phyloP scores from a whole-genome alignment of 1,140 invertebrate species.

The Stenopsyche tienmushanensis region DNA sequence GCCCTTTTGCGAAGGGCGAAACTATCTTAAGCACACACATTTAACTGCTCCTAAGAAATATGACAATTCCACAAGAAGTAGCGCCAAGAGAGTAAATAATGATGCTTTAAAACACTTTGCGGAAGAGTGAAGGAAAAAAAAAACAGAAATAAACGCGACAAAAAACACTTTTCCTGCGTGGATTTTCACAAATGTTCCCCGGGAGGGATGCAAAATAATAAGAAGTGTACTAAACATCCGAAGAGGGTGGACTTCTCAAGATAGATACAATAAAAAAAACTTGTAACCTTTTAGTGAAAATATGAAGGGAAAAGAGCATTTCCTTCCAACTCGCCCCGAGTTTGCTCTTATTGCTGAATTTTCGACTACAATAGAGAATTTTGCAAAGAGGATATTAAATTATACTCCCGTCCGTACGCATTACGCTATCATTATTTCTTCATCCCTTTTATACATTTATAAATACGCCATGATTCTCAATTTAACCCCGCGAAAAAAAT shows the following conservation, averaged over 20 bases:
- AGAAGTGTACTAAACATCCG: slow-evolving; percentile 21
- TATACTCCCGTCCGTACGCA: background rate
- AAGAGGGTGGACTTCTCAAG: background rate
- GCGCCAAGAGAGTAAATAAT: slow-evolving; percentile 5
- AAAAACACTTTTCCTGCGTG: background rate
- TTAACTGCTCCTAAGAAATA: too few relatives aligned
- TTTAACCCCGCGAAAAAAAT: too few relatives aligned
- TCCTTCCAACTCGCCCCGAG: slow-evolving; percentile 1
- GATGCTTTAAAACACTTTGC: slow-evolving; percentile 21
- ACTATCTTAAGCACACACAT: too few relatives aligned
- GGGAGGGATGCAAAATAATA: slow-evolving; percentile 21
- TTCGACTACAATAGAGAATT: background rate
- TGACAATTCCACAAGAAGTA: slow-evolving; percentile 6
- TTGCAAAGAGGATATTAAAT: background rate
- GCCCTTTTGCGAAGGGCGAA: too few relatives aligned
- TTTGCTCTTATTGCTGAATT: background rate
- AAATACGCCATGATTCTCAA: too few relatives aligned
- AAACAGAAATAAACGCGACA: background rate
- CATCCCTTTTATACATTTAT: background rate
- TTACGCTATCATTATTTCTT: background rate
- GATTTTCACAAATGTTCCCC: slow-evolving; percentile 3
- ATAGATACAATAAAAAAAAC: slow-evolving; percentile 21
- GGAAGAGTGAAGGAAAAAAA: background rate
- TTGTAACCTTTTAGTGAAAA: slow-evolving; percentile 11
- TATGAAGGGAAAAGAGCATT: slow-evolving; percentile 8